Evolutionary conservation across 2,113 vertebrate genomes (phyloP), one percentile per base, ranked within the genome.

Genomic region (Urocynchramus pylzowi): DNA sequence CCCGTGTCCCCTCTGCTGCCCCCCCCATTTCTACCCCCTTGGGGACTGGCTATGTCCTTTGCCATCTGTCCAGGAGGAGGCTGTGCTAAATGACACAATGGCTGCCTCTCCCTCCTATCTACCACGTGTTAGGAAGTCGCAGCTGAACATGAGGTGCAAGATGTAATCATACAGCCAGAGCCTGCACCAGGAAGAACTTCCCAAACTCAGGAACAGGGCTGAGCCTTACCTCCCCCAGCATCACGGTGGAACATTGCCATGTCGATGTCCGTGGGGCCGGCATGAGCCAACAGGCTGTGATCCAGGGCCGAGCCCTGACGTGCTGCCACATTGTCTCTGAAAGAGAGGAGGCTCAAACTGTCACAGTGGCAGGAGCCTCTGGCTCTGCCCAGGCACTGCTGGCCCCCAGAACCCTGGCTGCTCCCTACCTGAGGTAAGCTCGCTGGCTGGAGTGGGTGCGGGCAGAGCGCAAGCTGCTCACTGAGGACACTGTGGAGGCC

Each of bases 161-260:
- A 44, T 3, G 7, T 16, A 59, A 71, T 8, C 6, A 3, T 6
- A 49, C 7, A 81, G 49, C 30, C 47, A 71, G 47, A 90, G 42
- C n/a, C 73, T 35, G 35, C 35, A 39, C 54, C 0, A 0, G 35
- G 33, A 70, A 81, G 18, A 50, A 39, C 27, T 31, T 69, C n/a
- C 37, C 75, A 65, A 64, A 63, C 16, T 12, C 13, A 10, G 52
- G 42, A 44, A 22, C 5, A 7, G 2, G 64, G 56, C 49, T 50
- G 59, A 80, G 82, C 53, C 94, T 94, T 91, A 99, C 99, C 99
- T 99, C 98, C 98, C 18, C 98, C 98, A 37, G 98, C 98, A 37
- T 99, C 99, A 67, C 99, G 98, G 96, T 99, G 99, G 94, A 99
- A 99, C 99, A 99, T 99, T 84, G 99, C 99, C 56, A 99, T 98